Percentiles rank a stretch among this genome's conserved stretches.
Evolutionary conservation across 2,113 vertebrate species (phyloP).

Genomic region (Montifringilla adamsi): DNA sequence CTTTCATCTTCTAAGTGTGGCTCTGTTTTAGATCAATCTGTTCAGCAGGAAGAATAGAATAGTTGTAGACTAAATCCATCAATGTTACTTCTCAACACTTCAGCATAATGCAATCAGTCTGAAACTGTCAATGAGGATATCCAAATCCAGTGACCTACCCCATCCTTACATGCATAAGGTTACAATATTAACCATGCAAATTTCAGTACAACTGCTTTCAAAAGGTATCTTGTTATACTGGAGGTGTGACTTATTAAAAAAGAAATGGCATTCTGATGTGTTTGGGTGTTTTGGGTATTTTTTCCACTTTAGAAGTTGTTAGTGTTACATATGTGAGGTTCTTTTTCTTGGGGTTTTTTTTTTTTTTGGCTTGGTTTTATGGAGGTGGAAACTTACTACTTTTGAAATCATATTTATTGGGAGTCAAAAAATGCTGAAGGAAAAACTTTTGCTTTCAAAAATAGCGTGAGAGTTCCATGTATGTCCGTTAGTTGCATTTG

Average conservation of each 20-base stretch:
- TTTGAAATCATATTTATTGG: background rate
- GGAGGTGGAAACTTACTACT: rapidly evolving
- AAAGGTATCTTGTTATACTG: background rate
- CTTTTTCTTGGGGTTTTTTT: background rate
- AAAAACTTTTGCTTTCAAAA: background rate
- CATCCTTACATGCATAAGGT: rapidly evolving
- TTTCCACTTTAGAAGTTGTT: background rate
- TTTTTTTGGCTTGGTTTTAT: background rate
- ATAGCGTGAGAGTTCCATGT: rapidly evolving
- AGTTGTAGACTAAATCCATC: background rate
- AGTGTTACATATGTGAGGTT: background rate
- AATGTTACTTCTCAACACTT: background rate
- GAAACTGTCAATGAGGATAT: background rate
- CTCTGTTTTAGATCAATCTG: background rate
- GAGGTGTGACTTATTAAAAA: background rate
- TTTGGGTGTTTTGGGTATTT: background rate
- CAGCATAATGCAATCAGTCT: background rate
- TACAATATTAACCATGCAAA: background rate
- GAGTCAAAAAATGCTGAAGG: background rate
- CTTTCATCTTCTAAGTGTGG: background rate
- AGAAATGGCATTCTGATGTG: background rate
- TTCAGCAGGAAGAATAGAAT: background rate
- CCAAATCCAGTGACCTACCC: background rate
- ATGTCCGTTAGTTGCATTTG: background rate
- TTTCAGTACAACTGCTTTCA: background rate